Evolutionary conservation across 1,140 invertebrate species (phyloP).

Genomic region (Micrasema minimum): DNA sequence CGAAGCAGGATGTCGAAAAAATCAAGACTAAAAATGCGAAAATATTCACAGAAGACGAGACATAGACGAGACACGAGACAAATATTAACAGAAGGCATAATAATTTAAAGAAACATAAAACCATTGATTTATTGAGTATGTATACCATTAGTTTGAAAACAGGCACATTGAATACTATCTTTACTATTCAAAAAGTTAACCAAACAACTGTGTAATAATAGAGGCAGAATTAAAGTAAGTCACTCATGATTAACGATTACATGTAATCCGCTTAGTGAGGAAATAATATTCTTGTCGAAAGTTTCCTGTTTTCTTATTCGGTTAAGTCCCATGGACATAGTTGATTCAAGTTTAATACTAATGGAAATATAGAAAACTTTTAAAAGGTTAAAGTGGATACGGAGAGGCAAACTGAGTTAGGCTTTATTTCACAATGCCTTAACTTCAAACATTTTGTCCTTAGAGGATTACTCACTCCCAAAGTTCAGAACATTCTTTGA

Average conservation of each 20-base stretch:
- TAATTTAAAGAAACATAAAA: no score
- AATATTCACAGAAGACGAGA: no score
- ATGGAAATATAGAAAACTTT: constrained; percentile 39
- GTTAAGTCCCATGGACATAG: constrained; percentile 35
- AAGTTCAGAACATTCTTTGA: constrained; percentile 18
- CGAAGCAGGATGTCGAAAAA: no score
- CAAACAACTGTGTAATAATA: no score
- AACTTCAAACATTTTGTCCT: constrained; percentile 26
- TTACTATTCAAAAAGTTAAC: no score
- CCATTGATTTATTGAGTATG: no score
- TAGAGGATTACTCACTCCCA: constrained; percentile 15
- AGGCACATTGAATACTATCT: no score
- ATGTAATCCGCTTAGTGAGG: background rate
- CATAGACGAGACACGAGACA: no score
- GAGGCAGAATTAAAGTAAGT: background rate
- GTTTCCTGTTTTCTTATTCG: constrained; percentile 8
- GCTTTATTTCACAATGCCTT: constrained; percentile 27
- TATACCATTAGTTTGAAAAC: no score
- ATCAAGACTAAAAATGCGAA: no score
- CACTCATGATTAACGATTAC: background rate
- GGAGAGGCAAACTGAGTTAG: constrained; percentile 25
- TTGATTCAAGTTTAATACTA: constrained; percentile 44
- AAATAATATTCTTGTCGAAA: constrained; percentile 14
- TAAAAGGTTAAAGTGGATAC: constrained; percentile 31
- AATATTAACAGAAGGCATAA: no score